phyloP scores from a whole-genome alignment of 2,797 vertebrate species.

The Mastacembelus armatus region DNA sequence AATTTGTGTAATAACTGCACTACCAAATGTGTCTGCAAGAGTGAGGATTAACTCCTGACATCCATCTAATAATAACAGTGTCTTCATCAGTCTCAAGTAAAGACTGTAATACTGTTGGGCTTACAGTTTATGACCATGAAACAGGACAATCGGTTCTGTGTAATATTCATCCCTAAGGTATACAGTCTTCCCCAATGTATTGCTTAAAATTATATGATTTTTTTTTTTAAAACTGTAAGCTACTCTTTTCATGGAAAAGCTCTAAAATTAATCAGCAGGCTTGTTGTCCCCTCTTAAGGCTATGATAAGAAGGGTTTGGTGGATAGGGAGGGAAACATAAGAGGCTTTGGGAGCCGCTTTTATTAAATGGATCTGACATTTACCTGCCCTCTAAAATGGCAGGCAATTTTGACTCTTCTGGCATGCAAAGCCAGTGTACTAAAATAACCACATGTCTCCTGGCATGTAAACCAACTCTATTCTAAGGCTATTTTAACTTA shows the following conservation, averaged over 20 bases:
- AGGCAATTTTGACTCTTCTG: slow-evolving; percentile 69
- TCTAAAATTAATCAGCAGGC: slow-evolving; percentile 84
- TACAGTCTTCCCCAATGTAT: slow-evolving; percentile 57
- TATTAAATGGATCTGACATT: slow-evolving; percentile 83
- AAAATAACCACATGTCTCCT: slow-evolving; percentile 45
- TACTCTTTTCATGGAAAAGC: slow-evolving; percentile 81
- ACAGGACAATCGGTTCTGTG: slow-evolving; percentile 43
- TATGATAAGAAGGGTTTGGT: slow-evolving; percentile 78
- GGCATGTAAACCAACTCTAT: slow-evolving; percentile 40
- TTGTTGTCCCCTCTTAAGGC: slow-evolving; percentile 78
- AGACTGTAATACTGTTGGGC: slow-evolving; percentile 56
- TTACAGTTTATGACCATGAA: slow-evolving; percentile 51
- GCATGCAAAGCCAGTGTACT: slow-evolving; percentile 52
- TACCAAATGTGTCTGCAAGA: slow-evolving; percentile 42
- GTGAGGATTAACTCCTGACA: slow-evolving; percentile 53
- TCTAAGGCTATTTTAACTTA: slow-evolving; percentile 47
- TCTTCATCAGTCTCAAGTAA: slow-evolving; percentile 46
- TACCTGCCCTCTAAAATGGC: slow-evolving; percentile 82
- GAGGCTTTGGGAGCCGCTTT: slow-evolving; percentile 81
- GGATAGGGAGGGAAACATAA: slow-evolving; percentile 72
- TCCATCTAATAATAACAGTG: slow-evolving; percentile 50
- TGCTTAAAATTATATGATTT: slow-evolving; percentile 71
- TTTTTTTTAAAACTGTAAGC: slow-evolving; percentile 84
- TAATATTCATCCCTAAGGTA: slow-evolving; percentile 49
- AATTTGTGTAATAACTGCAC: too few species aligned